Conservation (phyloP, 2,888 invertebrate species). For the Odontomyia ornata region DNA sequence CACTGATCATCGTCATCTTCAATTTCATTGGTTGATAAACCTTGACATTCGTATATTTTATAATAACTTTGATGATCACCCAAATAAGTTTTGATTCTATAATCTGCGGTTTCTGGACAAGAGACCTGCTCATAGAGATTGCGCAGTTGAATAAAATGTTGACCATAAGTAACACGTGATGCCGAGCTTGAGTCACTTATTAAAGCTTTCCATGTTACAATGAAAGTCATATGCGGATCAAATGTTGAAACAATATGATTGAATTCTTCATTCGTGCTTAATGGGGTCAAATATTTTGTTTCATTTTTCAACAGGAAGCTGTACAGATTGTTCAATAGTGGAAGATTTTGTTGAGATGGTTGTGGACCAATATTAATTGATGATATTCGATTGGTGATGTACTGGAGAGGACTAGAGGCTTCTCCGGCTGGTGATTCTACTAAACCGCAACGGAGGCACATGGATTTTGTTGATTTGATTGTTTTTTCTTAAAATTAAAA, state of each 20-base stretch:
- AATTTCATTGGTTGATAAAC: constrained; percentile 47
- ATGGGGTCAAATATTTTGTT: constrained; percentile 59
- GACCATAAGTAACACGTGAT: constrained; percentile 56
- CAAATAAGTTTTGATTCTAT: constrained; percentile 53
- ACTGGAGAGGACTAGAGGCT: constrained; percentile 47
- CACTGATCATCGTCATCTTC: constrained; percentile 59
- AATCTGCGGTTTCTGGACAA: constrained; percentile 56
- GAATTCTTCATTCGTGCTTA: constrained; percentile 60
- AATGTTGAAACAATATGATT: constrained; percentile 58
- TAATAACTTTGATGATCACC: constrained; percentile 52
- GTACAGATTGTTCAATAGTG: constrained; percentile 56
- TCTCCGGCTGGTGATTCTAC: constrained; percentile 48
- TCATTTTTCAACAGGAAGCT: constrained; percentile 62
- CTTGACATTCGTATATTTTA: constrained; percentile 53
- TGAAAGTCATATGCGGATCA: constrained; percentile 60
- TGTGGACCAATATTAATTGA: constrained; percentile 51
- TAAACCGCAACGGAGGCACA: constrained; percentile 61
- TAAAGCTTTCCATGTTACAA: constrained; percentile 60
- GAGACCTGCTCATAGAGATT: constrained; percentile 60
- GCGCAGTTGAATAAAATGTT: constrained; percentile 62
- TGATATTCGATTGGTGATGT: constrained; percentile 54
- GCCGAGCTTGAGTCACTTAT: constrained; percentile 56
- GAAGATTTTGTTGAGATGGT: constrained; percentile 51
- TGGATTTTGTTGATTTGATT: constrained; percentile 59
- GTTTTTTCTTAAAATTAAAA: constrained; percentile 21